phyloP scores from a whole-genome alignment of 23 tunicate genomes.

The Aplidium turbinatum region DNA sequence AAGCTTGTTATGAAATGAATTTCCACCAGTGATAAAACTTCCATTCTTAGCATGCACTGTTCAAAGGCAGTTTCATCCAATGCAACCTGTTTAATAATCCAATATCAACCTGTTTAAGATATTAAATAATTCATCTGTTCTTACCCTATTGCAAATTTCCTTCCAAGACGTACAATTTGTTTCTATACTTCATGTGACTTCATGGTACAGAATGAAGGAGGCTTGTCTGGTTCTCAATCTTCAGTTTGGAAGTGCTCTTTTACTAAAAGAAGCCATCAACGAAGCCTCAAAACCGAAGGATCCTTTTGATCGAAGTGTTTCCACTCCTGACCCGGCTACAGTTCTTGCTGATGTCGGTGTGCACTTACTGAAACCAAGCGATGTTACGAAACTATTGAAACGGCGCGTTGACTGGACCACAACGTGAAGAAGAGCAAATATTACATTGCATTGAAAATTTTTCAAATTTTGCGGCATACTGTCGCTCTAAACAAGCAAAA shows the following conservation, averaged over 20 bases:
- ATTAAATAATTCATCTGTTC: background rate
- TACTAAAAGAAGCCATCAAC: slow-evolving; percentile 48
- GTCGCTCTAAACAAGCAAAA: too few species aligned
- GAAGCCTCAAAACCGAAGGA: slow-evolving; percentile 20
- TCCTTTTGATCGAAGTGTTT: slow-evolving; percentile 17
- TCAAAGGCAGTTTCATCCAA: too few species aligned
- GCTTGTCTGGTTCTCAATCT: slow-evolving; percentile 72
- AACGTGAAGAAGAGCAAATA: too few species aligned
- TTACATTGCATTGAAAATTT: too few species aligned
- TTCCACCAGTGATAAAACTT: too few species aligned
- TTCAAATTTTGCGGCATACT: too few species aligned
- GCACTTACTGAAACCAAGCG: slow-evolving; percentile 25
- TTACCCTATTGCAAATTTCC: background rate
- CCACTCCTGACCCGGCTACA: slow-evolving; percentile 22
- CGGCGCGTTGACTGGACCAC: slow-evolving; percentile 77
- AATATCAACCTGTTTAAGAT: too few species aligned
- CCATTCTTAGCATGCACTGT: too few species aligned
- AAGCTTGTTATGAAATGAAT: too few species aligned
- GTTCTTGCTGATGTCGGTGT: slow-evolving; percentile 60
- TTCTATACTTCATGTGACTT: background rate
- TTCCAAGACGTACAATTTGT: background rate
- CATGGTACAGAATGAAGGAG: slow-evolving; percentile 65
- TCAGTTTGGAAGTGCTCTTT: slow-evolving; percentile 71
- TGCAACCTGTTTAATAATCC: too few species aligned
- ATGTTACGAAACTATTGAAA: slow-evolving; percentile 38